A percentile compares a stretch with the other conserved stretches of the same genome.
Conservation (phyloP, 2,797 vertebrate genomes). For the Gadopsis marmoratus region DNA sequence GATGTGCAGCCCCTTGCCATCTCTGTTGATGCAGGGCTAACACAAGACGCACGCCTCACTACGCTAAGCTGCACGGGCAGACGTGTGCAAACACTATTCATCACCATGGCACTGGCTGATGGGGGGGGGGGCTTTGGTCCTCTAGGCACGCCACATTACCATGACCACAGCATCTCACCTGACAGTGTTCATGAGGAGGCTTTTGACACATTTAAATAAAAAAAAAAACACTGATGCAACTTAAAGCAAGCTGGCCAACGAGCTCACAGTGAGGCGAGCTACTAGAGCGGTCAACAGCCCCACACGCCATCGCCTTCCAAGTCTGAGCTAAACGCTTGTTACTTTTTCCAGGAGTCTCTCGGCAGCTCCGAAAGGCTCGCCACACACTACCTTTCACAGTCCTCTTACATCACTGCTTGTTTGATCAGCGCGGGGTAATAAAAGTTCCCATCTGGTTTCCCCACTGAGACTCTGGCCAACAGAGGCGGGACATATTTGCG, state of each 20-base stretch:
- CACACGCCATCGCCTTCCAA: constrained; percentile 48
- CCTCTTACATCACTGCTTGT: constrained; percentile 74
- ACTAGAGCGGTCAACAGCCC: constrained; percentile 35
- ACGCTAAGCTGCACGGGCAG: constrained; percentile 61
- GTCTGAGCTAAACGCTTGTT: constrained; percentile 65
- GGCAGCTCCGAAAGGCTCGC: constrained; percentile 30
- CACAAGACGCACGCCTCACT: constrained; percentile 68
- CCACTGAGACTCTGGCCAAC: constrained; percentile 48
- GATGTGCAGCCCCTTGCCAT: constrained; percentile 13
- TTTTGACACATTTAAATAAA: constrained; percentile 42
- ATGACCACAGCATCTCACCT: constrained; percentile 46
- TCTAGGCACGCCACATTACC: constrained; percentile 49
- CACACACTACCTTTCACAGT: constrained; percentile 63
- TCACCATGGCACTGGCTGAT: constrained; percentile 66
- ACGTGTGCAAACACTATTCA: constrained; percentile 77
- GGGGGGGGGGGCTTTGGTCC: constrained; percentile 65
- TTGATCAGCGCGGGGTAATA: constrained; percentile 77
- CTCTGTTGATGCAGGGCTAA: constrained; percentile 57
- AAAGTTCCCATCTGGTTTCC: constrained; percentile 79
- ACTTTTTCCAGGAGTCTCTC: constrained; percentile 59
- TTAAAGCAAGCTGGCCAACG: constrained; percentile 33
- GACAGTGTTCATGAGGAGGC: constrained; percentile 29
- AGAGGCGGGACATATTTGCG: constrained; percentile 59
- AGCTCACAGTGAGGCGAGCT: constrained; percentile 41
- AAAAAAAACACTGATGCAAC: constrained; percentile 29